Conservation (phyloP, 2,113 vertebrate genomes). For the Lagopus muta region DNA sequence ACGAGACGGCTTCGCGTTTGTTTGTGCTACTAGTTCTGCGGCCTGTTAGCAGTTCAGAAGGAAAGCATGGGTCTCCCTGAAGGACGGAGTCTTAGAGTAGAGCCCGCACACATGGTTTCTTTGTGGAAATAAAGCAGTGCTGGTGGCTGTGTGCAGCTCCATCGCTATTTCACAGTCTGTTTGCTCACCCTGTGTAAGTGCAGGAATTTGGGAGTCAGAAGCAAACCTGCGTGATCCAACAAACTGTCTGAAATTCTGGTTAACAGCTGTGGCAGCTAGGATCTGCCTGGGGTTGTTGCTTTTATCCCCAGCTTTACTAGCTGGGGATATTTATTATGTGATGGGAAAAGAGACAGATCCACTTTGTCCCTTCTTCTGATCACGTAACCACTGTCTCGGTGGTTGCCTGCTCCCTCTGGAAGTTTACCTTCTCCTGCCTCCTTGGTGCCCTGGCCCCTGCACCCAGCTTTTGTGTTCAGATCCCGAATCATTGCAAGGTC, state of each 20-base stretch:
- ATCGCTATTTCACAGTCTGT: not conserved
- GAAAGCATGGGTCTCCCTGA: rapidly evolving
- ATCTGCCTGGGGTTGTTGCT: not conserved
- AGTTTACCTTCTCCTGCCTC: no score
- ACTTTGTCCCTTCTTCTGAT: no score
- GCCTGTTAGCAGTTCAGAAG: rapidly evolving
- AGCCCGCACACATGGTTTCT: not conserved
- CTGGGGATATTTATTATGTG: not conserved
- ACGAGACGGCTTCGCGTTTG: rapidly evolving
- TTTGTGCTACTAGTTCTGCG: rapidly evolving
- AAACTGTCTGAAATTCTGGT: not conserved
- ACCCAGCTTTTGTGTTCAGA: no score
- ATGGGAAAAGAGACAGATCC: not conserved
- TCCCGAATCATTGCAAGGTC: no score
- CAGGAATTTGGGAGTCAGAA: not conserved
- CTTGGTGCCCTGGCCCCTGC: no score
- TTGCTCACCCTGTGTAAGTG: not conserved
- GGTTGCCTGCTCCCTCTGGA: no score
- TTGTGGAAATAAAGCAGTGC: not conserved
- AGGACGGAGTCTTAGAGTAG: no score
- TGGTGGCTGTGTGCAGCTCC: not conserved
- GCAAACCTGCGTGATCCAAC: not conserved
- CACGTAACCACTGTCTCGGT: no score
- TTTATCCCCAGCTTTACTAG: not conserved
- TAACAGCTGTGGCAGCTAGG: not conserved